Evolutionary conservation across 2,113 vertebrate species (phyloP), one percentile per base, ranked within the genome.

Genomic region (Naja naja): DNA sequence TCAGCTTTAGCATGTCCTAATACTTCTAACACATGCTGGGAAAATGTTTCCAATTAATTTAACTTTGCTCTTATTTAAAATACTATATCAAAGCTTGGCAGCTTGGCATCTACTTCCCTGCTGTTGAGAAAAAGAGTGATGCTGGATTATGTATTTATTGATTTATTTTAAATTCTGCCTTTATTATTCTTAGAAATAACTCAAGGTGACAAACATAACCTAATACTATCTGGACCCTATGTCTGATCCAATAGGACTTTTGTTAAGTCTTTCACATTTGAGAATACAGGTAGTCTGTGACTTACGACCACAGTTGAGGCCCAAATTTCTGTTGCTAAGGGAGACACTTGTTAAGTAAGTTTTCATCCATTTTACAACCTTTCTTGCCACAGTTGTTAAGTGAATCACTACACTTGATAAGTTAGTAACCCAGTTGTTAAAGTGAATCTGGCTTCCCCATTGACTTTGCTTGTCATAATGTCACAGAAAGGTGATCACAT

Each of bases 1-100:
- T 94, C 95, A 95, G 97, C 97, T 97, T 94, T 53, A 95, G 97
- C 97, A 97, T 97, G 97, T 96, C 96, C 98, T 98, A 97, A 98
- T 96, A 95, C 96, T 92, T 97, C 96, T 98, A 97, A 97, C 96
- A 95, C 95, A 58, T 89, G 74, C 96, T 93, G 95, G 45, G 95
- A 92, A 94, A 97, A 93, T 91, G 97, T 97, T 98, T 97, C 96
- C 92, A 94, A 96, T 97, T 96, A 90, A 95, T 96, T 96, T 96
- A 91, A 47, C 12, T n/a, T 69, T 69, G 2, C 30, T 69, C 53
- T 92, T 93, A 91, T 90, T 92, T 94, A 94, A 95, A 96, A 85
- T 85, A 93, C 92, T 93, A 95, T 95, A 74, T 94, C 93, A 93
- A 86, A 94, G 92, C 55, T 20, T 74, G 74, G 25, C 52, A 55